Evolutionary conservation across 2,888 invertebrate species (phyloP).

Genomic region (Ophioninae sp.): DNA sequence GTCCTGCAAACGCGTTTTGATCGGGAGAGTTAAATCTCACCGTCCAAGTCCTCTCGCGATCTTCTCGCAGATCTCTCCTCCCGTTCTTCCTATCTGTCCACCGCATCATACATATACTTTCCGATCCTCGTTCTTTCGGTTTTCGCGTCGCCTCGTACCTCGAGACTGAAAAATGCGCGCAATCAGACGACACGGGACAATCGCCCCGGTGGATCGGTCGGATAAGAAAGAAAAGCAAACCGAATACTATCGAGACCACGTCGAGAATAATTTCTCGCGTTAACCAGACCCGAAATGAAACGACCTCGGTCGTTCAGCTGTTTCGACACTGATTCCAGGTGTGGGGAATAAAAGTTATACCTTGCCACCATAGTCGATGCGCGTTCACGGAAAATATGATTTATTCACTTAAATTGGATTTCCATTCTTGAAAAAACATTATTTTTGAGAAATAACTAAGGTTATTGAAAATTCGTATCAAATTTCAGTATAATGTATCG

Average conservation of each 20-base stretch:
- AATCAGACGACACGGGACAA: slow-evolving; percentile 66
- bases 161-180: slow-evolving; percentile 63
- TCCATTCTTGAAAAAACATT: too few species aligned
- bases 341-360: not conserved
- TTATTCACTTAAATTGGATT: too few species aligned
- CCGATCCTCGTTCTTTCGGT: slow-evolving; percentile 40
- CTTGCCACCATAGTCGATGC: not conserved
- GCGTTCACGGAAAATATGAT: not conserved
- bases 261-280: slow-evolving; percentile 54
- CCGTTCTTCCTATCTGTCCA: slow-evolving; percentile 19
- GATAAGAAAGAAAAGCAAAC: slow-evolving; percentile 59
- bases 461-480: too few species aligned
- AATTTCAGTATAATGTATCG: too few species aligned
- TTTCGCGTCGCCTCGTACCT: slow-evolving; percentile 39
- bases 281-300: slow-evolving; percentile 35
- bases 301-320: slow-evolving; percentile 55
- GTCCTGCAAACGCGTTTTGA: slow-evolving; percentile 58
- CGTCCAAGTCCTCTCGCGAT: slow-evolving; percentile 44
- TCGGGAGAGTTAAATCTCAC: slow-evolving; percentile 40
- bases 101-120: slow-evolving; percentile 44
- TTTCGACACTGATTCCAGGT: slow-evolving; percentile 47
- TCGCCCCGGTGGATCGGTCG: slow-evolving; percentile 57
- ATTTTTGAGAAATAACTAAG: too few species aligned
- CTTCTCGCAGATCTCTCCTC: slow-evolving; percentile 26
- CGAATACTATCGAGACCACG: slow-evolving; percentile 66